Evolutionary conservation across 1,140 invertebrate species (phyloP).

Genomic region (Schlechtendalia chinensis): DNA sequence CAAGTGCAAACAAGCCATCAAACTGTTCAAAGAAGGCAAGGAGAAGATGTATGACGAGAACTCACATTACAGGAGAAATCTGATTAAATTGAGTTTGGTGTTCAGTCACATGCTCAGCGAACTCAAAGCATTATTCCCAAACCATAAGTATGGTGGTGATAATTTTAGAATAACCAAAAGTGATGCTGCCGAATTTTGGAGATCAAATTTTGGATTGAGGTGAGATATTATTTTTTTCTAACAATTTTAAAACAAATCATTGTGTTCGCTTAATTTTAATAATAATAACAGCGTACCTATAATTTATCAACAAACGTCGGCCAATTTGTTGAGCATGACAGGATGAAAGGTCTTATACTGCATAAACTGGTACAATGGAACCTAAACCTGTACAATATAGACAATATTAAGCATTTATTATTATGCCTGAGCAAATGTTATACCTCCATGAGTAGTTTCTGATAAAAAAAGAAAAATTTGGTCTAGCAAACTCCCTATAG

Average conservation of each 20-base stretch:
- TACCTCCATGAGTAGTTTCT: too few species aligned
- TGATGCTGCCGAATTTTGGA: constrained; percentile 99
- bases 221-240: constrained; percentile 58
- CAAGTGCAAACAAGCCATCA: constrained; percentile 97
- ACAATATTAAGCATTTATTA: too few species aligned
- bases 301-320: too few species aligned
- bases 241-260: neutral
- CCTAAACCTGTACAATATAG: too few species aligned
- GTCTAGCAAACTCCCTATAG: too few species aligned
- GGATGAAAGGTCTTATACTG: too few species aligned
- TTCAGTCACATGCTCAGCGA: constrained; percentile 99
- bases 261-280: too few species aligned
- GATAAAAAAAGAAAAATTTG: too few species aligned
- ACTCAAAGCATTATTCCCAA: constrained; percentile 96
- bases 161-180: constrained; percentile 98
- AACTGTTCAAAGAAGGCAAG: constrained; percentile 97
- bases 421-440: too few species aligned
- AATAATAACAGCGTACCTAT: too few species aligned
- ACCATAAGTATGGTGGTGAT: constrained; percentile 91
- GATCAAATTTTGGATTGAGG: constrained; percentile 93
- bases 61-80: constrained; percentile 89
- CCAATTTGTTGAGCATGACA: too few species aligned
- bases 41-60: constrained; percentile 99
- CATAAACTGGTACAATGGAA: too few species aligned
- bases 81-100: constrained; percentile 97